Evolutionary conservation across 2,888 invertebrate genomes (phyloP).

Genomic region (Xestoiulus laeticollis): DNA sequence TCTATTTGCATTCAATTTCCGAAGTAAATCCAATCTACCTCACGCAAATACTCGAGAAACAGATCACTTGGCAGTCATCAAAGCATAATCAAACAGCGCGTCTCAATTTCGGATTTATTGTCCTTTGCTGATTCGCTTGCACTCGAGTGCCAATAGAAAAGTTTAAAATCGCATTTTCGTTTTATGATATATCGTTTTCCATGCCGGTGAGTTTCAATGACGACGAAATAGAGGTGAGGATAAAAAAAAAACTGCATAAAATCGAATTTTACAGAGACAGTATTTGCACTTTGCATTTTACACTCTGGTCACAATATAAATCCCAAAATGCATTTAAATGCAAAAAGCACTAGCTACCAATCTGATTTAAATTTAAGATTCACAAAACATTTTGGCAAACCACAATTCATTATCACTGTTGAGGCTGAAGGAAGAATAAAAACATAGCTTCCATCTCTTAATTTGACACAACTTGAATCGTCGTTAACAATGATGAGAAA

Average conservation of each 20-base stretch:
- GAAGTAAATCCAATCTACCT: neutral
- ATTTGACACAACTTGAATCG: neutral
- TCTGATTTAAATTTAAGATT: no score
- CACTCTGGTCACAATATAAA: neutral
- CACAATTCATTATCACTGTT: neutral
- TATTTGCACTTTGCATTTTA: neutral
- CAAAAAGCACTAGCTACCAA: no score
- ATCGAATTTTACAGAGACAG: neutral
- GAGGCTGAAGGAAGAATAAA: neutral
- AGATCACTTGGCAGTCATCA: conserved; percentile 33
- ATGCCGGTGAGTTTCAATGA: neutral
- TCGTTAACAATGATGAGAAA: neutral
- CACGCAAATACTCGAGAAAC: conserved; percentile 27
- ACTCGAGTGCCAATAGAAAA: neutral
- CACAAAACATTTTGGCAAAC: no score
- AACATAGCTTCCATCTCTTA: neutral
- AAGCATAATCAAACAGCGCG: conserved; percentile 21
- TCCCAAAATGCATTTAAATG: neutral
- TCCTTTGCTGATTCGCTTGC: neutral
- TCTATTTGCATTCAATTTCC: conserved; percentile 29
- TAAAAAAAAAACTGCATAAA: neutral
- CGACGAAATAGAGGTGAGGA: neutral
- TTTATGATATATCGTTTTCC: neutral
- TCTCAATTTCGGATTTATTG: conserved; percentile 13
- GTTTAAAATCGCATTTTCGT: neutral